A percentile compares a stretch with the other conserved stretches of the same genome.
phyloP scores from a whole-genome alignment of 2,888 invertebrate species.

The Lasioglossum malachurum region DNA sequence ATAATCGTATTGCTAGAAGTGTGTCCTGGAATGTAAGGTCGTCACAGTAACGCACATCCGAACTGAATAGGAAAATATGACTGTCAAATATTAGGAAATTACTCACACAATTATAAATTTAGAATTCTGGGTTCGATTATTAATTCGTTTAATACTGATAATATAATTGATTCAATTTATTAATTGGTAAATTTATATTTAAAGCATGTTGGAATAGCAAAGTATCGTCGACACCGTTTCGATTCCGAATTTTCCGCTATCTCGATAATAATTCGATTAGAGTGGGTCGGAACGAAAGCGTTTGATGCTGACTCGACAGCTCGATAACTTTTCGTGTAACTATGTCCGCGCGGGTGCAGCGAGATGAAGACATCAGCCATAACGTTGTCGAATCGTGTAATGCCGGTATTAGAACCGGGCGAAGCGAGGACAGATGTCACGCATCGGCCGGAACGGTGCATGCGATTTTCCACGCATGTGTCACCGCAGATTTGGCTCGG shows the following conservation, averaged over 20 bases:
- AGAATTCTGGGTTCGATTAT: too few relatives aligned
- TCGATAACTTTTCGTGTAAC: neutral
- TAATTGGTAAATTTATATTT: neutral
- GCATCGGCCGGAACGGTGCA: constrained; percentile 62
- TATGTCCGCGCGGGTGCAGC: constrained; percentile 23
- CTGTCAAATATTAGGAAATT: neutral
- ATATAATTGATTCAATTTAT: too few relatives aligned
- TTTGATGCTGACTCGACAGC: constrained; percentile 8
- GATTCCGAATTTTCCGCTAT: neutral
- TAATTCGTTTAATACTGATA: too few relatives aligned
- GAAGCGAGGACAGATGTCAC: constrained; percentile 76
- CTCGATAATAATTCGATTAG: neutral
- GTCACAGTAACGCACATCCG: too few relatives aligned
- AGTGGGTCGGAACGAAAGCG: neutral
- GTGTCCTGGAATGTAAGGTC: too few relatives aligned
- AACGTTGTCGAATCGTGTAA: constrained; percentile 65
- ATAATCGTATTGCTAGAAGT: neutral
- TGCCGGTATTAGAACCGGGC: constrained; percentile 64
- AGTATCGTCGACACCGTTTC: neutral
- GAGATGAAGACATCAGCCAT: constrained; percentile 71
- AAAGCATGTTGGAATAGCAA: neutral
- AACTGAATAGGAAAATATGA: too few relatives aligned
- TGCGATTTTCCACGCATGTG: constrained; percentile 80
- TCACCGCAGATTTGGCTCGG: constrained; percentile 67
- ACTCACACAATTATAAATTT: too few relatives aligned